These are phyloP conservation scores for Spongilla lacustris DNA, from an alignment of 37 sponge, comb jelly and placozoan species.

Conservation along the genomic window DNA sequence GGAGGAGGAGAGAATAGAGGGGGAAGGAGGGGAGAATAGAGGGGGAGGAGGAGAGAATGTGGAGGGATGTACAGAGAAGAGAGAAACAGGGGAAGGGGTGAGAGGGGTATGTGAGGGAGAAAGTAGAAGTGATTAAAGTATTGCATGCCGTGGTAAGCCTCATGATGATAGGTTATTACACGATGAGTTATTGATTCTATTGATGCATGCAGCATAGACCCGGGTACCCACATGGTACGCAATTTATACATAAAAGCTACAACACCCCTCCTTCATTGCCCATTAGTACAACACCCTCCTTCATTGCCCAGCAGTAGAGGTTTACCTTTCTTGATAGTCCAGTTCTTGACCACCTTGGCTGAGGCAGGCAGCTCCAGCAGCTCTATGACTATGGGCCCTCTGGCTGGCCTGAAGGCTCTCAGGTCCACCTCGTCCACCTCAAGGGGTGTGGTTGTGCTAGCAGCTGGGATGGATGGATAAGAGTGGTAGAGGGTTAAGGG, in stretches of 20 bases:
- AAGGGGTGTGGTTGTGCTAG: too few species aligned
- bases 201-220: too few species aligned
- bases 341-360: slow-evolving; percentile 65
- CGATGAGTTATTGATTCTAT: too few species aligned
- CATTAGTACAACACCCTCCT: too few species aligned
- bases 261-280: too few species aligned
- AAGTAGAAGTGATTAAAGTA: too few species aligned
- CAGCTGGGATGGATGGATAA: too few species aligned
- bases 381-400: slow-evolving; percentile 71
- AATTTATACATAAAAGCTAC: too few species aligned
- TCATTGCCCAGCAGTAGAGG: neutral
- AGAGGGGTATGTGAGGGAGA: neutral
- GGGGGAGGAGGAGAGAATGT: neutral
- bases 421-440: slow-evolving; percentile 87
- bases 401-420: slow-evolving; percentile 56
- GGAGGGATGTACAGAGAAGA: neutral
- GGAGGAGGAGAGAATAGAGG: neutral
- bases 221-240: too few species aligned
- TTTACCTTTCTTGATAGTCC: slow-evolving; percentile 81
- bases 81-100: neutral
- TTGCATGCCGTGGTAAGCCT: too few species aligned
- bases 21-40: neutral
- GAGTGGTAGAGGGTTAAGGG: too few species aligned
- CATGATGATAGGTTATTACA: too few species aligned
- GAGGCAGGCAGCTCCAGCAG: slow-evolving; percentile 82